Evolutionary conservation across 2,888 invertebrate genomes (phyloP).

Genomic region (Heteropelma amictum): DNA sequence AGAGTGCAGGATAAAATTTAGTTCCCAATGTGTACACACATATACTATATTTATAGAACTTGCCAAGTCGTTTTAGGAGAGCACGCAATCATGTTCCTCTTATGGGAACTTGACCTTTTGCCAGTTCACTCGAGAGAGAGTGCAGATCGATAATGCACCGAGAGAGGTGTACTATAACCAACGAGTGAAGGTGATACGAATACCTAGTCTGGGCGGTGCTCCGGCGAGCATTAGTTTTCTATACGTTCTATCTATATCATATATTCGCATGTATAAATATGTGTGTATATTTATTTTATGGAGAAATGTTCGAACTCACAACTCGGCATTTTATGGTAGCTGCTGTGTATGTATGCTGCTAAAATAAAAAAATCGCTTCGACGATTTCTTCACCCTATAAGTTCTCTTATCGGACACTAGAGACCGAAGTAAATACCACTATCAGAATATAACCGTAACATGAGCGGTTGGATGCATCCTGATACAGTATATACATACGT

Average conservation of each 20-base stretch:
- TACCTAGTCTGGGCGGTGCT: slow-evolving; percentile 47
- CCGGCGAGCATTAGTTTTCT: slow-evolving; percentile 30
- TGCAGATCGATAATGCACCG: slow-evolving; percentile 50
- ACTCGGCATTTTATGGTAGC: slow-evolving; percentile 20
- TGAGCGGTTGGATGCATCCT: neutral
- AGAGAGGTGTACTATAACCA: slow-evolving; percentile 32
- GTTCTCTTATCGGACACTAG: slow-evolving; percentile 13
- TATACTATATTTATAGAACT: slow-evolving; percentile 22
- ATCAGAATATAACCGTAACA: neutral
- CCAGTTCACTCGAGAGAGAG: slow-evolving; percentile 49
- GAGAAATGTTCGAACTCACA: slow-evolving; percentile 4
- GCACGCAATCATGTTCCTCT: slow-evolving; percentile 57
- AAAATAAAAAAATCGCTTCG: slow-evolving; percentile 23
- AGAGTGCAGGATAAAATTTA: too few relatives aligned
- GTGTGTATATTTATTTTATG: slow-evolving; percentile 13
- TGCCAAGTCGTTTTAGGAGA: slow-evolving; percentile 44
- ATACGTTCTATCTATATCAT: neutral
- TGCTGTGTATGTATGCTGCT: neutral
- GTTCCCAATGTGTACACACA: too few relatives aligned
- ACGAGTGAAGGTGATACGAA: slow-evolving; percentile 55
- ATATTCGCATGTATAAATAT: slow-evolving; percentile 10
- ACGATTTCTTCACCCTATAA: neutral
- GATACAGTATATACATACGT: too few relatives aligned
- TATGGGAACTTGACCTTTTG: slow-evolving; percentile 61
- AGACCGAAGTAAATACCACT: slow-evolving; percentile 2